Percentiles rank a stretch among this genome's conserved stretches.
These are phyloP conservation scores for Hydraecia micacea DNA, from an alignment of 2,888 invertebrate genomes.

Conservation along the genomic window DNA sequence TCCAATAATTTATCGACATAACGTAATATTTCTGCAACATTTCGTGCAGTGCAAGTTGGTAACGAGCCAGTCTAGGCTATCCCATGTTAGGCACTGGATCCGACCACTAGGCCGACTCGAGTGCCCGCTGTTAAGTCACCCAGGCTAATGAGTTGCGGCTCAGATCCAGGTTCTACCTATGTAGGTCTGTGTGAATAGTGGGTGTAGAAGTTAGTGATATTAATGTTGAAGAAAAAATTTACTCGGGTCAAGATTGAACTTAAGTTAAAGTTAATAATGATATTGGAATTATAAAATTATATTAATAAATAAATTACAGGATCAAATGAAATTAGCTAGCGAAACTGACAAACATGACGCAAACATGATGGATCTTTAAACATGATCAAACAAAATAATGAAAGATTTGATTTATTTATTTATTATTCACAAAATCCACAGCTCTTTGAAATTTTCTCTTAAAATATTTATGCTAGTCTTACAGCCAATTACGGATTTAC, in stretches of 20 bases:
- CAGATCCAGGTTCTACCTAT: background rate
- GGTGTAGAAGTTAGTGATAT: background rate
- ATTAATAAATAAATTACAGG: background rate
- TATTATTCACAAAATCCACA: too few species aligned
- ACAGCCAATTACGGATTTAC: too few species aligned
- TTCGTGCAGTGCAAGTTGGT: constrained; percentile 1
- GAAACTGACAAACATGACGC: too few species aligned
- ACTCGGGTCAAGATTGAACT: background rate
- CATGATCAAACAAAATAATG: too few species aligned
- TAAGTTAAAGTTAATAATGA: background rate
- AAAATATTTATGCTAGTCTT: too few species aligned
- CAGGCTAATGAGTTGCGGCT: constrained; percentile 63
- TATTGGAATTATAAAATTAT: background rate
- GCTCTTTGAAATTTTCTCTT: too few species aligned
- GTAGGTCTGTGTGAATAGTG: background rate
- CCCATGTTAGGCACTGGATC: constrained; percentile 36
- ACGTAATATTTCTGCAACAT: constrained; percentile 6
- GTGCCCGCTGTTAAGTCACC: constrained; percentile 57
- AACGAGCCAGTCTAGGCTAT: constrained; percentile 29
- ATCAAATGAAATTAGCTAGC: too few species aligned
- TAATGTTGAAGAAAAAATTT: background rate
- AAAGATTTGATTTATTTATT: too few species aligned
- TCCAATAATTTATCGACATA: background rate
- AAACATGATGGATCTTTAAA: too few species aligned
- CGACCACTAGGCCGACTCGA: constrained; percentile 36